These are phyloP conservation scores for Caiman crocodilus DNA, from an alignment of 2,797 vertebrate species.

Conservation along the genomic window DNA sequence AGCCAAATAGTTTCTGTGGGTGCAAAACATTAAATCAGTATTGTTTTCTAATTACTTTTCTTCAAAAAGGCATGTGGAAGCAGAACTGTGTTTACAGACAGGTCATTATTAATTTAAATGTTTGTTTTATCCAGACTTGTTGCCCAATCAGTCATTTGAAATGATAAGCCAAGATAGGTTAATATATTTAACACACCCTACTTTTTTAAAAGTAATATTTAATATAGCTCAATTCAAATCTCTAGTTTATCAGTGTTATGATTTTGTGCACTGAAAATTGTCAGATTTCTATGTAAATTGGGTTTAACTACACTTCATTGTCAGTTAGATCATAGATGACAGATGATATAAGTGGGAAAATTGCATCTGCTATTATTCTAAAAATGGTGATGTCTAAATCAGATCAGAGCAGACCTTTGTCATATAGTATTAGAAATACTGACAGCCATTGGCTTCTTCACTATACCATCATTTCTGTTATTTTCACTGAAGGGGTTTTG, in stretches of 20 bases:
- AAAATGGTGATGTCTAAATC: background rate
- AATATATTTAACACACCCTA: background rate
- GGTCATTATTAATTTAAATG: background rate
- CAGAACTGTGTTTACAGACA: background rate
- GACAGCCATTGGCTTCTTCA: background rate
- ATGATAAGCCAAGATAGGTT: background rate
- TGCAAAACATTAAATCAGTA: background rate
- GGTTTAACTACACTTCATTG: background rate
- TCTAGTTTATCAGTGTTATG: background rate
- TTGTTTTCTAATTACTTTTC: background rate
- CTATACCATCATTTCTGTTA: background rate
- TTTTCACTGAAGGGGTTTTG: background rate
- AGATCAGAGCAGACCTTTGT: background rate
- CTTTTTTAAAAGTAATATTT: background rate
- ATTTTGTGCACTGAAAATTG: background rate
- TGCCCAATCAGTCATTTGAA: background rate
- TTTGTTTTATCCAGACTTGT: background rate
- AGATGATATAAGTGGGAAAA: background rate
- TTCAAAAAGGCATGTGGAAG: background rate
- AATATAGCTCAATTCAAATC: background rate
- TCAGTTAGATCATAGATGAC: background rate
- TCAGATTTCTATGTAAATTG: background rate
- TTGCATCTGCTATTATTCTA: background rate
- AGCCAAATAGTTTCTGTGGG: background rate
- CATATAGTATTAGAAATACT: background rate